These are phyloP conservation scores for Zaprionus taronus DNA, from an alignment of 1,140 invertebrate genomes.

Conservation along the genomic window DNA sequence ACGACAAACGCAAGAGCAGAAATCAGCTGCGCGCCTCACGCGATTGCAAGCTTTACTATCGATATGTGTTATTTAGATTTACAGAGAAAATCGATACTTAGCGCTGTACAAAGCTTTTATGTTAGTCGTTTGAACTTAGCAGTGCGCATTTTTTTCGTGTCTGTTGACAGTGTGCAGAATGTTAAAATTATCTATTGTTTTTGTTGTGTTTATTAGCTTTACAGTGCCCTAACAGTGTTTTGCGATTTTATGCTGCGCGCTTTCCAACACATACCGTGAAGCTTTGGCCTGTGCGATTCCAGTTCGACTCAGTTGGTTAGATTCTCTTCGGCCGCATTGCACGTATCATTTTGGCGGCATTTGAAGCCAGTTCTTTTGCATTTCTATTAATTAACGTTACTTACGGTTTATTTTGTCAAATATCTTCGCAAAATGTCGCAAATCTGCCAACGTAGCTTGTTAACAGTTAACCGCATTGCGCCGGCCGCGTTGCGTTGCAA, in stretches of 20 bases:
- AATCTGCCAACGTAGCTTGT: conserved; percentile 63
- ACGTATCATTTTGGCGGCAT: conserved; percentile 48
- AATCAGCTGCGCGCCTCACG: conserved; percentile 67
- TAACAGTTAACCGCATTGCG: conserved; percentile 61
- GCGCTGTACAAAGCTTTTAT: conserved; percentile 4
- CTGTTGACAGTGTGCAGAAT: neutral
- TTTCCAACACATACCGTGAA: conserved; percentile 16
- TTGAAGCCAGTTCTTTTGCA: conserved; percentile 14
- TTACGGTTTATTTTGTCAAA: conserved; percentile 7
- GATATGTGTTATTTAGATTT: conserved; percentile 11
- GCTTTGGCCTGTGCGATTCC: conserved; percentile 18
- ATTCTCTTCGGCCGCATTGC: conserved; percentile 27
- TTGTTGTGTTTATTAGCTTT: neutral
- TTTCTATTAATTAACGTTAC: conserved; percentile 35
- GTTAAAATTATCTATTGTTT: neutral
- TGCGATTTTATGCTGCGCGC: neutral
- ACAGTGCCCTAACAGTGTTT: conserved; percentile 7
- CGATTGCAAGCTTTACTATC: conserved; percentile 27
- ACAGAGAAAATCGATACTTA: conserved; percentile 2
- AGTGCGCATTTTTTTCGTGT: neutral
- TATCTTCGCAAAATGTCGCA: conserved; percentile 59
- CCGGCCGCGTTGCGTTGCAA: conserved; percentile 64
- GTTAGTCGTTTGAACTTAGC: conserved; percentile 6
- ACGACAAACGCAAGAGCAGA: conserved; percentile 22
- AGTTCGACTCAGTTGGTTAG: conserved; percentile 28